Evolutionary conservation across 2,797 vertebrate genomes (phyloP).

Genomic region (Diceros bicornis): DNA sequence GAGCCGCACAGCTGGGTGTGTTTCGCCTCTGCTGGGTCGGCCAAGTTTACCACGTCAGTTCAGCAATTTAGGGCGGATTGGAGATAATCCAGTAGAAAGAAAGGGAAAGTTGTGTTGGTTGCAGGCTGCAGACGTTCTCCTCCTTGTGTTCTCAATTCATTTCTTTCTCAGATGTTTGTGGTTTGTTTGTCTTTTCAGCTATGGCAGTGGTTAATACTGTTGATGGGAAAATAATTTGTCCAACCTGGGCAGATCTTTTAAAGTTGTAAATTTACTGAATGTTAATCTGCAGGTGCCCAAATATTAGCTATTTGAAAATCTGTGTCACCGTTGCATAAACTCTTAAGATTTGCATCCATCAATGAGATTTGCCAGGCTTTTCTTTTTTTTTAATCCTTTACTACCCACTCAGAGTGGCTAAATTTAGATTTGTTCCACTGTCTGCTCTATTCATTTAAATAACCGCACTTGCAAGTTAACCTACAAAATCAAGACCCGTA

Average conservation of each 20-base stretch:
- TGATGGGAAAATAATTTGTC: constrained; percentile 75
- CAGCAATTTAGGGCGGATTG: constrained; percentile 57
- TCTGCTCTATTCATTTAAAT: constrained; percentile 31
- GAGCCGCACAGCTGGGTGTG: constrained; percentile 61
- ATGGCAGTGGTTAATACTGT: constrained; percentile 1
- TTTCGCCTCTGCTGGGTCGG: constrained; percentile 55
- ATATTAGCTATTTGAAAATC: constrained; percentile 64
- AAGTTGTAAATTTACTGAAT: constrained; percentile 69
- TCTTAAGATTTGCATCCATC: constrained; percentile 40
- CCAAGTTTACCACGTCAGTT: constrained; percentile 71
- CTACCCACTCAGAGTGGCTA: constrained; percentile 21
- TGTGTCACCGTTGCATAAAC: neutral
- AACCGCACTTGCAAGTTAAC: neutral
- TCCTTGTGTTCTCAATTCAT: constrained; percentile 58
- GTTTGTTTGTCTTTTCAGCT: constrained; percentile 83
- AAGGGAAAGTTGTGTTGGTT: constrained; percentile 59
- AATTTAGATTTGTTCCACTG: constrained; percentile 54
- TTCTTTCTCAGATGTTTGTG: constrained; percentile 73
- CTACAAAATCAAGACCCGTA: neutral
- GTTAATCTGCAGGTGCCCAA: constrained; percentile 72
- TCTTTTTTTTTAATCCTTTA: constrained; percentile 14
- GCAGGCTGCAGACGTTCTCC: neutral
- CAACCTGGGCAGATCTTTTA: constrained; percentile 68
- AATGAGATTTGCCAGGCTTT: neutral
- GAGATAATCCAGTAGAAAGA: constrained; percentile 70